A percentile compares a stretch with the other conserved stretches of the same genome.
These are phyloP conservation scores for Eristalinus sepulchralis DNA, from an alignment of 2,888 invertebrate species.

Conservation along the genomic window DNA sequence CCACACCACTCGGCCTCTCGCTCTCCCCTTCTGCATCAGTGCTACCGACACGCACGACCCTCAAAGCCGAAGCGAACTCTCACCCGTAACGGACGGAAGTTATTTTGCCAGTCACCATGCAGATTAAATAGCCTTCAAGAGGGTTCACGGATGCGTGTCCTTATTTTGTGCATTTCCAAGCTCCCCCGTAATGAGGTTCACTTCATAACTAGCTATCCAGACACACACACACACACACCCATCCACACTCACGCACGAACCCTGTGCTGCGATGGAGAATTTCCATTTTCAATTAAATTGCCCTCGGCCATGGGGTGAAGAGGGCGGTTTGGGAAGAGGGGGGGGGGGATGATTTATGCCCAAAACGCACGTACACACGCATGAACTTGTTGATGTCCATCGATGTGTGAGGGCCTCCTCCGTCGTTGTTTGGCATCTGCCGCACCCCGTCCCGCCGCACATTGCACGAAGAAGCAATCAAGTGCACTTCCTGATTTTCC, in stretches of 20 bases:
- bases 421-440: not conserved
- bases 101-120: slow-evolving; percentile 63
- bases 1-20: not conserved
- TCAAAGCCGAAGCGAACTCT: not conserved
- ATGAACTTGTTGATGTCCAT: not conserved
- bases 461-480: slow-evolving; percentile 44
- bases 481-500: slow-evolving; percentile 59
- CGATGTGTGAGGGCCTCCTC: not conserved
- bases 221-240: not conserved
- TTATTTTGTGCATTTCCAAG: slow-evolving; percentile 51
- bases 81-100: slow-evolving; percentile 56
- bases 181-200: slow-evolving; percentile 19
- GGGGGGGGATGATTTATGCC: not conserved
- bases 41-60: not conserved
- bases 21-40: not conserved
- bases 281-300: slow-evolving; percentile 42
- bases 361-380: not conserved
- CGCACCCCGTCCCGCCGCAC: not conserved
- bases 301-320: not conserved
- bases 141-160: slow-evolving; percentile 56
- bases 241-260: not conserved
- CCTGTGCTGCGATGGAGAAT: slow-evolving; percentile 4
- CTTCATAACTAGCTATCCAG: not conserved
- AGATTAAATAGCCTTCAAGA: slow-evolving; percentile 55
- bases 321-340: not conserved